These are phyloP conservation scores for Steatornis caripensis DNA, from an alignment of 2,113 vertebrate genomes.

Conservation along the genomic window DNA sequence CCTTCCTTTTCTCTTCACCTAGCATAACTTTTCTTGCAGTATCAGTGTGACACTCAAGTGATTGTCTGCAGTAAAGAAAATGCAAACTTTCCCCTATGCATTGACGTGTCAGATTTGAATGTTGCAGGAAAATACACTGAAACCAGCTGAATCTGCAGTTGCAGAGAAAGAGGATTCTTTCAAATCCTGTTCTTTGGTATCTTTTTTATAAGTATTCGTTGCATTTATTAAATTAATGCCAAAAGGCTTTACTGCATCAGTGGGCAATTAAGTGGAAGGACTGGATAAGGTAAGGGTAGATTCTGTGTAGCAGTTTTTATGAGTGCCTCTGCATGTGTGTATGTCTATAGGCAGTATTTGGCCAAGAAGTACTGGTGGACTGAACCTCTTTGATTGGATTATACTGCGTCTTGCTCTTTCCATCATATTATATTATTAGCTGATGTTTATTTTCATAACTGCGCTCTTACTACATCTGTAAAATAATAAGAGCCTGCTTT, in stretches of 20 bases:
- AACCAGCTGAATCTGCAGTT: neutral
- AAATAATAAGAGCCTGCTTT: neutral
- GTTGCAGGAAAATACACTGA: neutral
- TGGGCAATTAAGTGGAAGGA: neutral
- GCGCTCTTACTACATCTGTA: constrained; percentile 7
- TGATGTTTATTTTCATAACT: constrained; percentile 28
- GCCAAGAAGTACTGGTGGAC: neutral
- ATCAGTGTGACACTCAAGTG: neutral
- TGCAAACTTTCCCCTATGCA: neutral
- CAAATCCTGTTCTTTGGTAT: neutral
- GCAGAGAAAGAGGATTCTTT: neutral
- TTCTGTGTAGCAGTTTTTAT: neutral
- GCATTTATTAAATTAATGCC: neutral
- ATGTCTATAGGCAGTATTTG: neutral
- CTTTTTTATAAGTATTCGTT: neutral
- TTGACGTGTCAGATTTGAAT: neutral
- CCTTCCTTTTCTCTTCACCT: neutral
- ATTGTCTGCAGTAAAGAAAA: neutral
- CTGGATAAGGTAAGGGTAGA: neutral
- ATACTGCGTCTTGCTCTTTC: neutral
- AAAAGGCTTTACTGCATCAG: neutral
- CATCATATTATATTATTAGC: neutral
- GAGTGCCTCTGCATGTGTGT: neutral
- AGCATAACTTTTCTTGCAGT: neutral
- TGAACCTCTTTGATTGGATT: neutral